Evolutionary conservation across 2,888 invertebrate species (phyloP), one percentile per base, ranked within the genome.

Genomic region (Andrena chrysosceles): DNA sequence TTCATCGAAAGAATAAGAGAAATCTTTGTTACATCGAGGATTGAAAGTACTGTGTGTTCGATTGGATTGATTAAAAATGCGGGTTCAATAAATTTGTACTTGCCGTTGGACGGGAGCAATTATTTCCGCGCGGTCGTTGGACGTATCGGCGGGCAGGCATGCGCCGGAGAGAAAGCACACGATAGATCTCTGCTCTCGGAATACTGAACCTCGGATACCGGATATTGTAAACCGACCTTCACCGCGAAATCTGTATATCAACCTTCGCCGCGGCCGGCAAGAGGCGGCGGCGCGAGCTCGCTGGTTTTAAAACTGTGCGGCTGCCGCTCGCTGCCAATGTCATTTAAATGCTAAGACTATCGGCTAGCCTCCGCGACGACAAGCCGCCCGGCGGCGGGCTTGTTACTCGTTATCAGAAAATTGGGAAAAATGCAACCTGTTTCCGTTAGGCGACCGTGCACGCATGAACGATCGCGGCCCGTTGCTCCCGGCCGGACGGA

Each of bases 151-250:
- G 59, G 62, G 68, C n/a, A 33, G 56, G 80, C 68, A 64, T 6
- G 59, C 63, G 35, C 52, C 62, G 26, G 54, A 63, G 83, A 83
- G 83, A 83, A 83, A 83, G 83, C 83, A 70, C 31, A 5, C 23
- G 77, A 68, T 82, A 73, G 82, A 78, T 74, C 78, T 42, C 23
- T 56, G 56, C 42, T 54, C 83, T 62, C 71, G 73, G 83, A 83
- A 78, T 83, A 83, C 68, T 62, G 74, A 71, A 74, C 78, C 78
- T 74, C 83, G 74, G 83, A 83, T 83, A 82, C 78, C 78, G 85
- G 85, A 82, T 85, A 85, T 85, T 60, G 82, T 82, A 82, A 85
- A 82, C 82, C 85, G 85, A 85, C 85, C 85, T 85, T 85, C 85
- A 85, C 85, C 85, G 82, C 85, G 85, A 85, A 85, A 85, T 85